Conservation (phyloP, 2,113 vertebrate genomes). For the Forbesichthys papilliferus region DNA sequence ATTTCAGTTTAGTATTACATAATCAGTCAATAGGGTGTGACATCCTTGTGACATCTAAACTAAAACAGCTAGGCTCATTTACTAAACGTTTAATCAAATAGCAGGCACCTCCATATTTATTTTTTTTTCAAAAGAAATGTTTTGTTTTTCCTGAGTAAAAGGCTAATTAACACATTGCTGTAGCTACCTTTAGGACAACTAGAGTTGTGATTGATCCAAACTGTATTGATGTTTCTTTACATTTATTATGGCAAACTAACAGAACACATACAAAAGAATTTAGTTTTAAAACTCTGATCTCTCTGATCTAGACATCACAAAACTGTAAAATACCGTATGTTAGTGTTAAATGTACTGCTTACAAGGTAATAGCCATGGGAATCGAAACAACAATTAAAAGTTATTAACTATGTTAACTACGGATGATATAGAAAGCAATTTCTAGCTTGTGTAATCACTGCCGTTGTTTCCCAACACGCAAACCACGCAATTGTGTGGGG, state of each 20-base stretch:
- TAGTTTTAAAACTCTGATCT: no score
- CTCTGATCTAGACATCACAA: no score
- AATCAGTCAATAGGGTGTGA: slow-evolving; percentile 13
- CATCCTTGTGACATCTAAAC: slow-evolving; percentile 11
- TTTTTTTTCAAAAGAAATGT: background rate
- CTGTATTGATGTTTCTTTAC: background rate
- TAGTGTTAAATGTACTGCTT: no score
- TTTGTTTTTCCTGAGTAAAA: slow-evolving; percentile 4
- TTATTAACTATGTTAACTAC: no score
- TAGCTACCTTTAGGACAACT: background rate
- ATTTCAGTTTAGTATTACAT: slow-evolving; percentile 29
- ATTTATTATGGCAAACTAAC: background rate
- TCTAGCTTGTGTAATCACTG: no score
- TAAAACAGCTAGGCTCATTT: slow-evolving; percentile 24
- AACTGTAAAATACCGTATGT: no score
- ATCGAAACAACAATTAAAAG: no score
- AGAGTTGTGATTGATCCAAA: background rate
- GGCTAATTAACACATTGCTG: background rate
- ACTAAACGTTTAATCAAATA: slow-evolving; percentile 30
- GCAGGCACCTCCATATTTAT: background rate
- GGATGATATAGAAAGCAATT: no score
- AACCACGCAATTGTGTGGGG: no score
- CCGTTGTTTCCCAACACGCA: no score
- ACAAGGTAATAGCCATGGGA: no score
- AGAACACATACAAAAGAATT: background rate